Evolutionary conservation across 2,888 invertebrate species (phyloP).

Genomic region (Thereva nobilitata): DNA sequence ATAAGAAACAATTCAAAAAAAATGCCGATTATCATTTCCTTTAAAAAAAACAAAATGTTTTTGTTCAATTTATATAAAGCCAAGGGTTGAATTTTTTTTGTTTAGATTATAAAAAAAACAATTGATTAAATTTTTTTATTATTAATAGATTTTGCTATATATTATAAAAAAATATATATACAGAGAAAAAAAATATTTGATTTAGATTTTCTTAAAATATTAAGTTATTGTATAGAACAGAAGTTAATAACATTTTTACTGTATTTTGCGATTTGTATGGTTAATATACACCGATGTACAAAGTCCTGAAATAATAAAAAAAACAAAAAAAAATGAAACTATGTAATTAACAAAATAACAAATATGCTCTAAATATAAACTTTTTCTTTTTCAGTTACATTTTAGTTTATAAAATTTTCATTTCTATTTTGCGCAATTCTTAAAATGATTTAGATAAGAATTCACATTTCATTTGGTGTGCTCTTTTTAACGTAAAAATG

Average conservation of each 20-base stretch:
- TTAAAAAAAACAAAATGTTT: neutral
- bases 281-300: constrained; percentile 25
- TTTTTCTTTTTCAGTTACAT: constrained; percentile 22
- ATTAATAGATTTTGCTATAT: constrained; percentile 19
- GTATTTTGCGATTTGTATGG: constrained; percentile 33
- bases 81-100: constrained; percentile 28
- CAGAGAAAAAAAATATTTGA: constrained; percentile 12
- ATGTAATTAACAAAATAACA: constrained; percentile 10
- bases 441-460: no score
- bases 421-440: no score
- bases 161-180: constrained; percentile 14
- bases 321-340: constrained; percentile 23
- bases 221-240: constrained; percentile 30
- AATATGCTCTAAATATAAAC: constrained; percentile 6
- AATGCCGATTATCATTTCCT: constrained; percentile 6
- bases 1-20: constrained; percentile 4
- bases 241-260: constrained; percentile 25
- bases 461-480: no score
- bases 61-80: constrained; percentile 11
- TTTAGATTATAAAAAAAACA: neutral
- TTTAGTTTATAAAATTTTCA: no score
- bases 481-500: no score
- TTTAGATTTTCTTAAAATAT: neutral
- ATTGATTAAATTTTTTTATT: neutral
- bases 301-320: constrained; percentile 16